phyloP scores from a whole-genome alignment of 1,140 invertebrate species.

The Zeugodacus cucurbitae region DNA sequence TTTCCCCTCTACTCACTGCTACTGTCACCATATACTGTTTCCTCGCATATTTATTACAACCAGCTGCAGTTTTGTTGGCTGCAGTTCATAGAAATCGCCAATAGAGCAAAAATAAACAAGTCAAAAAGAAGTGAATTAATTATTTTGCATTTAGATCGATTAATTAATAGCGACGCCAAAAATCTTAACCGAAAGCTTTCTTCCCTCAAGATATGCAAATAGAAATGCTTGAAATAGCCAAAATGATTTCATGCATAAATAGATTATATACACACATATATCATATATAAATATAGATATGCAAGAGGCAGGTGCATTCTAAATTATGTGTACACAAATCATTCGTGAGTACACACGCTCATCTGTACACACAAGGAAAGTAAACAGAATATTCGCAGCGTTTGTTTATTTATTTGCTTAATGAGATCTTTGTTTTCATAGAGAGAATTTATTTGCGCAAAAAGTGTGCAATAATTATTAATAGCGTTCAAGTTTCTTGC shows the following conservation, averaged over 20 bases:
- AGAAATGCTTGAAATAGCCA: not conserved
- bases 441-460: not conserved
- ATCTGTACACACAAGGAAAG: not conserved
- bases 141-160: not conserved
- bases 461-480: not conserved
- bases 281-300: not conserved
- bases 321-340: not conserved
- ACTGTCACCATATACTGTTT: not conserved
- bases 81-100: not conserved
- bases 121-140: not conserved
- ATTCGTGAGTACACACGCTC: not conserved
- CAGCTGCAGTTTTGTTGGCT: not conserved
- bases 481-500: slow-evolving; percentile 16
- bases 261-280: not conserved
- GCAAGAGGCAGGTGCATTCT: not conserved
- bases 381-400: not conserved
- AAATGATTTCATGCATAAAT: not conserved
- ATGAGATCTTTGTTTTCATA: not conserved
- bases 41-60: not conserved
- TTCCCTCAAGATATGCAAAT: too few species aligned
- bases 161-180: not conserved
- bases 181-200: not conserved
- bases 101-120: slow-evolving; percentile 1
- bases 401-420: not conserved
- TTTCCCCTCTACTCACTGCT: too few species aligned